phyloP scores from a whole-genome alignment of 2,888 invertebrate species.

The Drosophila demipolita region DNA sequence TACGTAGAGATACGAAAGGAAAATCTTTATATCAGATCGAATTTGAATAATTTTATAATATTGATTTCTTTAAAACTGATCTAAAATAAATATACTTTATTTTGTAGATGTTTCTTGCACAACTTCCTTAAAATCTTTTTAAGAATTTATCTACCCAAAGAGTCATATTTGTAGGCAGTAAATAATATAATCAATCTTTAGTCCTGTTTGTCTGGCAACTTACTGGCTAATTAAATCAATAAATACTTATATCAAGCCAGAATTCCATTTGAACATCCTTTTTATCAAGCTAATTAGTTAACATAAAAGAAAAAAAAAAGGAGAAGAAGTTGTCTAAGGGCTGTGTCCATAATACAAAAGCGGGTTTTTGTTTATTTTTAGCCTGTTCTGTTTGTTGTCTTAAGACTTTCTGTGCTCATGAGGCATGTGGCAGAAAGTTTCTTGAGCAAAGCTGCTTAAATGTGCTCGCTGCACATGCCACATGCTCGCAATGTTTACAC shows the following conservation, averaged over 20 bases:
- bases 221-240: neutral
- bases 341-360: neutral
- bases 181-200: neutral
- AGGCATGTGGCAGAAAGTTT: constrained; percentile 25
- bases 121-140: too few species aligned
- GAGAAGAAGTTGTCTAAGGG: neutral
- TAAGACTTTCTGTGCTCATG: constrained; percentile 29
- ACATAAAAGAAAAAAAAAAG: neutral
- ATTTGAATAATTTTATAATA: neutral
- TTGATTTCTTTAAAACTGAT: neutral
- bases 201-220: neutral
- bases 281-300: neutral
- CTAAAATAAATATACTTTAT: neutral
- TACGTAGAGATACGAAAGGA: neutral
- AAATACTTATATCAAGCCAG: neutral
- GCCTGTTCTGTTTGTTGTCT: constrained; percentile 33
- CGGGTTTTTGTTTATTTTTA: constrained; percentile 23
- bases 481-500: constrained; percentile 57
- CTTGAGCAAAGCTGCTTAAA: constrained; percentile 47
- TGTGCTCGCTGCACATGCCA: constrained; percentile 34
- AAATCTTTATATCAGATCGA: neutral
- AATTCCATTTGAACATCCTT: neutral
- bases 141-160: neutral
- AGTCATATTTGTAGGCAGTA: neutral
- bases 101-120: too few species aligned